Conservation (phyloP, 2,797 vertebrate genomes). For the Pantherophis vulpinus region DNA sequence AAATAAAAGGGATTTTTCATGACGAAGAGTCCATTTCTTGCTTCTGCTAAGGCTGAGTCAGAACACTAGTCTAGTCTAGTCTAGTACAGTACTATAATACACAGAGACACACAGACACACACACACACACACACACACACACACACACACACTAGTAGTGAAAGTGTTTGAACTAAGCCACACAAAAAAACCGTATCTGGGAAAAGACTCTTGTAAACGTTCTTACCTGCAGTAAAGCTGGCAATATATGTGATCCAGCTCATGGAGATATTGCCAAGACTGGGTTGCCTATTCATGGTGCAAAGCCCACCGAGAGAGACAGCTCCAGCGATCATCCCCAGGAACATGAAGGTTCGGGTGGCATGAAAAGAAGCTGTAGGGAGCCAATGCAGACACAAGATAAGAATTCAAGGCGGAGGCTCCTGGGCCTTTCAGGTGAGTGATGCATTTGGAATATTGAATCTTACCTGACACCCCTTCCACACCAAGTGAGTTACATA, state of each 20-base stretch:
- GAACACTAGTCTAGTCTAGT: too few relatives aligned
- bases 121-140: too few relatives aligned
- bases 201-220: neutral
- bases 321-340: neutral
- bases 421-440: neutral
- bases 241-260: neutral
- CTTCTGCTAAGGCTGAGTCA: too few relatives aligned
- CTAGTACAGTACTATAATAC: too few relatives aligned
- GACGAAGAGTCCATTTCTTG: too few relatives aligned
- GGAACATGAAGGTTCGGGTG: neutral
- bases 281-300: rapidly evolving
- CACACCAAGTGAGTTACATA: rapidly evolving
- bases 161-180: neutral
- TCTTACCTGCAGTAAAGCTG: neutral
- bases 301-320: neutral
- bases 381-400: neutral
- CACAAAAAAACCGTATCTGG: too few relatives aligned
- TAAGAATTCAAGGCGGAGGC: neutral
- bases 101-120: too few relatives aligned
- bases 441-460: neutral
- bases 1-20: too few relatives aligned
- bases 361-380: rapidly evolving
- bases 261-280: neutral
- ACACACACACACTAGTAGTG: too few relatives aligned
- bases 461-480: neutral